Evolutionary conservation across 2,888 invertebrate species (phyloP).

Genomic region (Brenthis hecate): DNA sequence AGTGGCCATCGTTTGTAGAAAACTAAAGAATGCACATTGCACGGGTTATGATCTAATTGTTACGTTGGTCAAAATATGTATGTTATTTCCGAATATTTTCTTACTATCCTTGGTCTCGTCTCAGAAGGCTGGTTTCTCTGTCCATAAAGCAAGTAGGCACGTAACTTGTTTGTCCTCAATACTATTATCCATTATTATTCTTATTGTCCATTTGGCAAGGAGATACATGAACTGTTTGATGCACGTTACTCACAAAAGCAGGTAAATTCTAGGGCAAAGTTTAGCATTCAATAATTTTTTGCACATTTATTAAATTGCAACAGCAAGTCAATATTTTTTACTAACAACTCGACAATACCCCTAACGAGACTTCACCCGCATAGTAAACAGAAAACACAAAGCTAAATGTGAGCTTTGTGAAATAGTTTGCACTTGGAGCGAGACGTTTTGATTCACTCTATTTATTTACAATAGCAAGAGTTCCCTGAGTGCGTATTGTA

Average conservation of each 20-base stretch:
- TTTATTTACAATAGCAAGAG: constrained; percentile 19
- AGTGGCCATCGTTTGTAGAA: too few species aligned
- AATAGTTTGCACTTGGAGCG: constrained; percentile 23
- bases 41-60: too few species aligned
- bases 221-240: too few species aligned
- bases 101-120: too few species aligned
- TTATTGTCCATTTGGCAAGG: too few species aligned
- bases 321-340: constrained; percentile 5
- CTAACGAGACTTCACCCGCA: constrained; percentile 20
- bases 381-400: constrained; percentile 24
- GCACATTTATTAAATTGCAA: not conserved
- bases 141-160: too few species aligned
- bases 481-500: constrained; percentile 18
- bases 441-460: constrained; percentile 29
- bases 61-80: too few species aligned
- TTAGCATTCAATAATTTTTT: not conserved
- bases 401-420: constrained; percentile 28
- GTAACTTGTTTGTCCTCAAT: too few species aligned
- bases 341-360: constrained; percentile 11
- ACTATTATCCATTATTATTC: too few species aligned
- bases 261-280: not conserved
- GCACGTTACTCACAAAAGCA: not conserved
- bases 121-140: too few species aligned
- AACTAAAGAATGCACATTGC: too few species aligned
- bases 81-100: too few species aligned